These are phyloP conservation scores for Itoplectis maculator DNA, from an alignment of 2,888 invertebrate species.

Conservation along the genomic window DNA sequence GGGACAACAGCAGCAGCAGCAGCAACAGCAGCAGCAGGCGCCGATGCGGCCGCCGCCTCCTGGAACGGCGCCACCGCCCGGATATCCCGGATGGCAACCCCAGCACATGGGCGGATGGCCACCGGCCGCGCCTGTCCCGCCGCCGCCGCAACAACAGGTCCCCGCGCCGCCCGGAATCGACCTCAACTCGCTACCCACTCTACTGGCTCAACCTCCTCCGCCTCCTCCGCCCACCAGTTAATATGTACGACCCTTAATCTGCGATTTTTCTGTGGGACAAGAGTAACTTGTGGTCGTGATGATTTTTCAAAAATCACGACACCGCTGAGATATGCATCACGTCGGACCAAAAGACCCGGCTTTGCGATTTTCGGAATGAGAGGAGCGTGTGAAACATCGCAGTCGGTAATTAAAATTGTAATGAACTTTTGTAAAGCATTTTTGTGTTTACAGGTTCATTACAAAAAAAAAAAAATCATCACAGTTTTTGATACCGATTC, in stretches of 20 bases:
- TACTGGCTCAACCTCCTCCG: slow-evolving; percentile 89
- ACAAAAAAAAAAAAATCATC: too few relatives aligned
- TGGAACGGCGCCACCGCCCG: slow-evolving; percentile 82
- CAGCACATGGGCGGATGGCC: slow-evolving; percentile 82
- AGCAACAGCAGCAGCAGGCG: slow-evolving; percentile 76
- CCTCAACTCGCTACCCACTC: slow-evolving; percentile 85
- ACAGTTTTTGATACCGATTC: too few relatives aligned
- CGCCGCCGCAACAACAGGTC: slow-evolving; percentile 84
- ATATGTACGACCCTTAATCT: slow-evolving; percentile 62
- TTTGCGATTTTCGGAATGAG: neutral
- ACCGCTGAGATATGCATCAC: too few relatives aligned
- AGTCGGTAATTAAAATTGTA: too few relatives aligned
- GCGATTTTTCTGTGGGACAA: neutral
- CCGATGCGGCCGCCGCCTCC: slow-evolving; percentile 83
- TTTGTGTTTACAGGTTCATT: too few relatives aligned
- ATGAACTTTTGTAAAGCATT: too few relatives aligned
- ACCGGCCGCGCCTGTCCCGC: slow-evolving; percentile 85
- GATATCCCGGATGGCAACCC: slow-evolving; percentile 78
- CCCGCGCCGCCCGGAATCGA: slow-evolving; percentile 86
- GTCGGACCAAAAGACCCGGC: slow-evolving; percentile 6
- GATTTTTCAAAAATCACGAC: too few relatives aligned
- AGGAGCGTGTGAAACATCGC: too few relatives aligned
- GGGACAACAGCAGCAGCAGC: slow-evolving; percentile 68
- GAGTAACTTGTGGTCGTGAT: too few relatives aligned
- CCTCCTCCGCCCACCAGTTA: slow-evolving; percentile 87